Evolutionary conservation across 1,140 invertebrate species (phyloP).

Genomic region (Plectus sambesii): DNA sequence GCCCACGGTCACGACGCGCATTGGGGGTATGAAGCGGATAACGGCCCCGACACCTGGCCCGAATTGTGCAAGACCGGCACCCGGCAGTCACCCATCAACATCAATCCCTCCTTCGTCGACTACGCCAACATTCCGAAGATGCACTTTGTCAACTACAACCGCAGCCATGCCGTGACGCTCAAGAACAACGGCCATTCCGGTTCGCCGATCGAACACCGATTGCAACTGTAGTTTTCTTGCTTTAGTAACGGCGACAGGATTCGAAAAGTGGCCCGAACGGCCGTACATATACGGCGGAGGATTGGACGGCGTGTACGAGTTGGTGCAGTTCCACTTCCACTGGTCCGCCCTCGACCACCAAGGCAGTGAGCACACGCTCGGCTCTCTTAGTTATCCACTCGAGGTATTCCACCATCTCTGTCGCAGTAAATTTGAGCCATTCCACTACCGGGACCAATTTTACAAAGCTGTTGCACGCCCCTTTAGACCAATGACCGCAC

Average conservation of each 20-base stretch:
- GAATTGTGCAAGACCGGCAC: constrained; percentile 28
- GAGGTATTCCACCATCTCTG: too few relatives aligned
- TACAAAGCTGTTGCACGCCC: too few relatives aligned
- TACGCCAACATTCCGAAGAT: constrained; percentile 32
- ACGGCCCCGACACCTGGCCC: constrained; percentile 32
- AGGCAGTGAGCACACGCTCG: constrained; percentile 77
- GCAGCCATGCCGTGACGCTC: constrained; percentile 29
- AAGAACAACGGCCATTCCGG: constrained; percentile 41
- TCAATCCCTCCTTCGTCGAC: constrained; percentile 37
- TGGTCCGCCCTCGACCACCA: constrained; percentile 67
- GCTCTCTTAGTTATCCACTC: constrained; percentile 52
- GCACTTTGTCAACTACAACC: constrained; percentile 39
- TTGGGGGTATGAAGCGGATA: constrained; percentile 34
- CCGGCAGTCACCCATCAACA: constrained; percentile 43
- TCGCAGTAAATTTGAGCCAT: too few relatives aligned
- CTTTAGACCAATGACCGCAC: too few relatives aligned
- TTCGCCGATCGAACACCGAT: too few relatives aligned
- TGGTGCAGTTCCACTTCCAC: constrained; percentile 71
- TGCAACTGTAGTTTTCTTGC: too few relatives aligned
- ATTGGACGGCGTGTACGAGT: constrained; percentile 59
- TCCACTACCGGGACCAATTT: too few relatives aligned
- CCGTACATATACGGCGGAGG: constrained; percentile 55
- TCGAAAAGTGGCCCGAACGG: constrained; percentile 36
- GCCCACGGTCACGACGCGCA: too few relatives aligned
- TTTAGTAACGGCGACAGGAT: constrained; percentile 40